Evolutionary conservation across 2,888 invertebrate species (phyloP), one percentile per base, ranked within the genome.

Genomic region (Celastrina argiolus): DNA sequence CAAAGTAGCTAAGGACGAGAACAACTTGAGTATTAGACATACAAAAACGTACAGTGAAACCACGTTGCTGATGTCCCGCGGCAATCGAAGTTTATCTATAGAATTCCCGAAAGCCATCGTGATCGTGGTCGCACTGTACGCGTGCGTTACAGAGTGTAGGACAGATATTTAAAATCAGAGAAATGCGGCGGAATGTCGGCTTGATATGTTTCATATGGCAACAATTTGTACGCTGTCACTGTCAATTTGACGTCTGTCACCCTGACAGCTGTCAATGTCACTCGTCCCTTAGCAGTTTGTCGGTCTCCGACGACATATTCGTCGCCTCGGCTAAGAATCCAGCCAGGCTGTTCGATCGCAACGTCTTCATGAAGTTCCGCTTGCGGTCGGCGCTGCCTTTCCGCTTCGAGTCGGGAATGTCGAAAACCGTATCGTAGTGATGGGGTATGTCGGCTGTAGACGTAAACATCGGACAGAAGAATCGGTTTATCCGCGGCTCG

Each of bases 391-490:
- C 79, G 45, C 78, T 78, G 34, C 80, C 80, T 70, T 84, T 84
- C 22, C 80, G 69, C 16, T 71, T 72, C n/a, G 69, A 68, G 56
- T 75, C 74, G n/a, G 74, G 77, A 26, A 69, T 66, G 26, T 78
- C 77, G 68, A 73, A 74, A 18, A 78, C 87, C 7, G 93, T 91
- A 74, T 92, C 93, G 81, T 93, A 93, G 74, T 81, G 82, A 68
- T 93, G 92, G 63, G 93, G 93, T 63, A 81, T 42, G 41, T 82
- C 82, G 4, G 82, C 74, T 12, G 80, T 69, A 58, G 82, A 81
- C 14, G 88, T 92, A 93, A 91, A 94, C 84, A 89, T 94, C 86
- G 75, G 94, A 91, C 80, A 87, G 6, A 79, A 92, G 93, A 83
- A 83, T 6, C 80, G 69, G 70, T 80, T 81, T 4, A 76, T 76